Percentiles rank a stretch among this genome's conserved stretches.
These are phyloP conservation scores for Semnornis frantzii DNA, from an alignment of 2,113 vertebrate genomes.

Conservation along the genomic window DNA sequence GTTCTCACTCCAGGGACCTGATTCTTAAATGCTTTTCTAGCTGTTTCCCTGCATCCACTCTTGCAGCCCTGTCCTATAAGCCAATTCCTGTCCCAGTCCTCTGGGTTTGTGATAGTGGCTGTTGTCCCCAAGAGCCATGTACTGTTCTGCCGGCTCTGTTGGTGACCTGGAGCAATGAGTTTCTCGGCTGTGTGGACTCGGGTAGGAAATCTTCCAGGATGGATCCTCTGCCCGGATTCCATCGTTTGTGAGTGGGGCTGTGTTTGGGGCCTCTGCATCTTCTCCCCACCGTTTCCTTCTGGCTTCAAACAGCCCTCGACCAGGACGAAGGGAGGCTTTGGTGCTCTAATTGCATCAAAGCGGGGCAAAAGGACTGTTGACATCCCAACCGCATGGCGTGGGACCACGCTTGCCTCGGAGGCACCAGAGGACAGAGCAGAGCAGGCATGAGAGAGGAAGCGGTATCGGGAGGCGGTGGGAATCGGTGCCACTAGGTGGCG, in stretches of 20 bases:
- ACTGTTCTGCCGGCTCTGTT: background rate
- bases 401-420: rapidly evolving
- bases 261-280: background rate
- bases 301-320: no score
- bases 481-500: conserved; percentile 25
- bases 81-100: background rate
- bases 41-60: rapidly evolving
- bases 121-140: background rate
- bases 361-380: background rate
- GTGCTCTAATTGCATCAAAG: no score
- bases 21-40: background rate
- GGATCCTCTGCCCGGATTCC: background rate
- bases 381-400: rapidly evolving
- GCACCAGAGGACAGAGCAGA: background rate
- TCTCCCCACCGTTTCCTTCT: background rate
- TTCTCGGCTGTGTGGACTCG: rapidly evolving
- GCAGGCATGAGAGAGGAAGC: rapidly evolving
- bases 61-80: background rate
- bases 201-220: background rate
- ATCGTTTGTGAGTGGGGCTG: no score
- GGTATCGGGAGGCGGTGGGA: background rate
- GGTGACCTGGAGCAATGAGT: background rate
- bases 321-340: background rate
- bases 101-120: background rate
- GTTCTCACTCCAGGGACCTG: background rate